Conservation (phyloP, 2,888 invertebrate genomes). For the Allygus modestus region DNA sequence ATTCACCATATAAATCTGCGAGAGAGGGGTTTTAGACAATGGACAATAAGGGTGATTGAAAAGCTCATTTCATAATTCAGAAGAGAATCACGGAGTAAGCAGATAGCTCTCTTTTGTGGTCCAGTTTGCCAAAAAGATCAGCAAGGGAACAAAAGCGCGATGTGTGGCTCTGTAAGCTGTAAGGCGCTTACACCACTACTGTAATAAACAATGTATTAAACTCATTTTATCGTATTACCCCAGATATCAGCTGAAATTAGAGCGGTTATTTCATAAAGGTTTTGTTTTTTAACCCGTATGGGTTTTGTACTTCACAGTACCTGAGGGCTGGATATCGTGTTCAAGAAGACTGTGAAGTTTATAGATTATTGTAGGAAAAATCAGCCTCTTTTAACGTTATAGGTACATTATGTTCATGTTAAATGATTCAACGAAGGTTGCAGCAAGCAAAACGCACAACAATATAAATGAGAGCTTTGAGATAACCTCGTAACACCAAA, state of each 20-base stretch:
- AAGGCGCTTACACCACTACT: constrained; percentile 10
- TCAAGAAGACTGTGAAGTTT: too few relatives aligned
- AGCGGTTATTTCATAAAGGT: neutral
- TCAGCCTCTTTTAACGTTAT: too few relatives aligned
- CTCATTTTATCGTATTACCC: constrained; percentile 7
- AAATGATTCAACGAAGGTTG: too few relatives aligned
- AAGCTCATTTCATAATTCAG: constrained; percentile 50
- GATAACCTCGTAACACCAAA: too few relatives aligned
- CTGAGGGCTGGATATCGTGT: too few relatives aligned
- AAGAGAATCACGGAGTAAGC: constrained; percentile 42
- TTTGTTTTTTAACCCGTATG: neutral
- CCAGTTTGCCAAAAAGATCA: constrained; percentile 56
- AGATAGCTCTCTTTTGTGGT: constrained; percentile 47
- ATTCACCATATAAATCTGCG: neutral
- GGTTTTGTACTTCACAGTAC: too few relatives aligned
- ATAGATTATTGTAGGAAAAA: too few relatives aligned
- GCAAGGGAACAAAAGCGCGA: constrained; percentile 26
- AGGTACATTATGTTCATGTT: too few relatives aligned
- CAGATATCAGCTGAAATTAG: neutral
- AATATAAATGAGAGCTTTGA: too few relatives aligned
- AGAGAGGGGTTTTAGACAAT: neutral
- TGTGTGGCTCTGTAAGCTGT: neutral
- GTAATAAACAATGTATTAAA: constrained; percentile 15
- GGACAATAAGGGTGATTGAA: constrained; percentile 30
- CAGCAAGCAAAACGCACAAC: too few relatives aligned